Evolutionary conservation across 2,113 vertebrate genomes (phyloP).

Genomic region (Seriola rivoliana): DNA sequence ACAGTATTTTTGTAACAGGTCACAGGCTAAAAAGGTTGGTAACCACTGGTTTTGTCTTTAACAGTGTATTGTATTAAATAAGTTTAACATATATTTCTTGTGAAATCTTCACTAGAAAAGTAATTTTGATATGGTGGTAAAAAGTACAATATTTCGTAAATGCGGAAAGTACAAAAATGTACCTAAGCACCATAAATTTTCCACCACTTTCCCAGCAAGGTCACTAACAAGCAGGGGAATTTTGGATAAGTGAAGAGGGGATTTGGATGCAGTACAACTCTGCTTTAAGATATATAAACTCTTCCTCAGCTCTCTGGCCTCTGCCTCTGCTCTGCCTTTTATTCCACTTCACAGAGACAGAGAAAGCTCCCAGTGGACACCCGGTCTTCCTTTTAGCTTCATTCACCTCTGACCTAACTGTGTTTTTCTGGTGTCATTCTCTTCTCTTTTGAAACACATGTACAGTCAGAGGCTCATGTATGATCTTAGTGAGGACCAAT

Average conservation of each 20-base stretch:
- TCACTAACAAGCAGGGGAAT: neutral
- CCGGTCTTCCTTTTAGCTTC: neutral
- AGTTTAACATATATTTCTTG: neutral
- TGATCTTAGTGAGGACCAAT: neutral
- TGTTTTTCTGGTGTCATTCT: slow-evolving; percentile 1
- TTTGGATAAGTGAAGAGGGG: neutral
- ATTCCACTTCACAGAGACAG: slow-evolving; percentile 3
- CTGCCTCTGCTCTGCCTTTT: slow-evolving; percentile 16
- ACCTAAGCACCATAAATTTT: neutral
- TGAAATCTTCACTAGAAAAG: neutral
- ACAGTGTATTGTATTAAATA: neutral
- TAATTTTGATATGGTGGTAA: neutral
- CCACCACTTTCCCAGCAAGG: neutral
- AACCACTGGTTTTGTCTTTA: neutral
- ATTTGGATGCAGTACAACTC: neutral
- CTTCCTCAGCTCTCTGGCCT: slow-evolving; percentile 12
- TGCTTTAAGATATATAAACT: neutral
- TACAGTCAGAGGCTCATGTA: too few species aligned
- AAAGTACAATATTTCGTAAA: neutral
- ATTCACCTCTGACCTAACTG: slow-evolving; percentile 16
- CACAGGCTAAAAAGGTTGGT: neutral
- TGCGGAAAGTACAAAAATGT: neutral
- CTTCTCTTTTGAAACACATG: too few species aligned
- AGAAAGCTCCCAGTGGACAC: slow-evolving; percentile 14
- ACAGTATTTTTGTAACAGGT: neutral